Evolutionary conservation across 2,888 invertebrate species (phyloP).

Genomic region (Drosophila diplacantha): DNA sequence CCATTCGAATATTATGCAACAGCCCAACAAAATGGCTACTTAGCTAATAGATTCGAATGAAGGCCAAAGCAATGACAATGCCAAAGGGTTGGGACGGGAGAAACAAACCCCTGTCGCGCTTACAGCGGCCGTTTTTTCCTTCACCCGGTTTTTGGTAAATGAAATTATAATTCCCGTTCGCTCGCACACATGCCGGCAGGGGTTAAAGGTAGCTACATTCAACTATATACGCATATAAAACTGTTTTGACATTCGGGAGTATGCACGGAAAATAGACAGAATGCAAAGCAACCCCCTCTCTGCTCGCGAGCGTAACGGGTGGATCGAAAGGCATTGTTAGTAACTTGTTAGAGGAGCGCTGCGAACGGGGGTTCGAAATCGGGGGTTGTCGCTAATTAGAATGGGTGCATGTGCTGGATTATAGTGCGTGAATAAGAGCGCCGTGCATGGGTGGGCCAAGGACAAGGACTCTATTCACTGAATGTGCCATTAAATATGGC

Average conservation of each 20-base stretch:
- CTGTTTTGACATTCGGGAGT: conserved; percentile 72
- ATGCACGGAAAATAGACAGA: conserved; percentile 50
- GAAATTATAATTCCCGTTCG: conserved; percentile 62
- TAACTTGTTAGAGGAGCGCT: conserved; percentile 5
- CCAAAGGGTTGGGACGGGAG: conserved; percentile 57
- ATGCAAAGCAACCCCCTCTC: conserved; percentile 53
- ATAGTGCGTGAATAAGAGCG: conserved; percentile 47
- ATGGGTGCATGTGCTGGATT: conserved; percentile 58
- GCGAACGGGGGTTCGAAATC: conserved; percentile 18
- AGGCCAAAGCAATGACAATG: conserved; percentile 27
- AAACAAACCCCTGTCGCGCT: conserved; percentile 68
- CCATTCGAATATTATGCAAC: conserved; percentile 57
- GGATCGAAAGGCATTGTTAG: conserved; percentile 36
- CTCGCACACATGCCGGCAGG: conserved; percentile 29
- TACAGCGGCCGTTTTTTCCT: conserved; percentile 19
- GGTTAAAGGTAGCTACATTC: conserved; percentile 37
- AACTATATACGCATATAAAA: conserved; percentile 43
- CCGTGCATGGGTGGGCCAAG: conserved; percentile 8
- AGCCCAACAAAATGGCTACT: conserved; percentile 73
- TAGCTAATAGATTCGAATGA: conserved; percentile 58
- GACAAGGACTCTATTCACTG: background rate
- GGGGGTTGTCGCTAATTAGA: conserved; percentile 65
- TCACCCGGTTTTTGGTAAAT: conserved; percentile 53
- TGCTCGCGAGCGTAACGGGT: conserved; percentile 52
- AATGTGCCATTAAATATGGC: background rate